Base-by-base conservation (phyloP, 2,888 invertebrate species). In the Anodontia alba region DNA sequence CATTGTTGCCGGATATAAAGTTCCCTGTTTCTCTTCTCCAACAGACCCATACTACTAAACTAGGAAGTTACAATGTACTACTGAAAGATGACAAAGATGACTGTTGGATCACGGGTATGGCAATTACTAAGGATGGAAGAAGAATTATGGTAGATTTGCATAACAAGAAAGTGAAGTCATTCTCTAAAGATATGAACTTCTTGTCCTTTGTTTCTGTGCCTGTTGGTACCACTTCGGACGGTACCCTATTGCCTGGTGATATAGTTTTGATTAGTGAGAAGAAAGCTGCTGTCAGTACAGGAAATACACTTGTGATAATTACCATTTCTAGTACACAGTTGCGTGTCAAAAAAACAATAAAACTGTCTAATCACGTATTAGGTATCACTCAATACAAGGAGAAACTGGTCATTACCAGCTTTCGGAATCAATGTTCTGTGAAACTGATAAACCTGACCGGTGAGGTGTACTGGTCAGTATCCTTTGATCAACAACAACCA, bases 391-490 rank as follows among this genome's bases (percentile, higher is more conserved):
- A n/a, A n/a, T n/a, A n/a, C n/a, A n/a, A n/a, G n/a, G n/a, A n/a
- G n/a, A 51, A 51, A 51, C 20, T 51, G 5, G 51, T 51, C 20
- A n/a, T 51, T 5, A 51, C 51, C 17, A n/a, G 17, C 20, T 17
- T n/a, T n/a, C 8, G 20, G 5, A n/a, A 51, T 5, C 51, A 10
- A 5, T 5, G 12, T 5, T 51, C 12, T 23, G 51, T 51, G 8
- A 51, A 51, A 20, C 23, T 51, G 51, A 20, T 51, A 12, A n/a
- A 51, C 20, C 51, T n/a, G 10, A n/a, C 51, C 5, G n/a, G n/a
- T n/a, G n/a, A n/a, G n/a, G n/a, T n/a, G n/a, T 51, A 51, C 51
- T 57, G 57, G 57, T 57, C 57, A 26, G 29, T 57, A 26, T 57
- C 57, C 3, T 26, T 29, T 8, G 29, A 29, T 26, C 57, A 57